These are phyloP conservation scores for Gortyna flavago DNA, from an alignment of 2,888 invertebrate genomes.

Conservation along the genomic window DNA sequence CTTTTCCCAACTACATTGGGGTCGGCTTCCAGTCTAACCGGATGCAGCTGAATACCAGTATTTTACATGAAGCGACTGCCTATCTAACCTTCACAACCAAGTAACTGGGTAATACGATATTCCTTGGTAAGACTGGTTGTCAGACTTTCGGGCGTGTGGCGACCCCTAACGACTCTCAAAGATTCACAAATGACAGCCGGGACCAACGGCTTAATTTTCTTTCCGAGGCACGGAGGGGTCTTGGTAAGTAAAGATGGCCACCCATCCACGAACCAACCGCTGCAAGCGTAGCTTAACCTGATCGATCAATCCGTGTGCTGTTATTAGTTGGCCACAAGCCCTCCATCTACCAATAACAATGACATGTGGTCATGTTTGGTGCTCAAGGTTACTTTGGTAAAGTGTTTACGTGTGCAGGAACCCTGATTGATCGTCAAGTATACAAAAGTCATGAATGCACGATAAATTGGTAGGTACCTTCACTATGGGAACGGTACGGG, in stretches of 20 bases:
- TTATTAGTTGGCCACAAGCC: neutral
- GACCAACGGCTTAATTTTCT: neutral
- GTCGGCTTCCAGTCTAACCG: too few relatives aligned
- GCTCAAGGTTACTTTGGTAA: conserved; percentile 27
- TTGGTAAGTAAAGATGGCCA: neutral
- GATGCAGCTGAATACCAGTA: neutral
- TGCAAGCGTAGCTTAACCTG: neutral
- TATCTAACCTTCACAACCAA: neutral
- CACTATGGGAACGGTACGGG: conserved; percentile 10
- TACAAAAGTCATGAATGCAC: conserved; percentile 54
- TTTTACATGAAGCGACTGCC: neutral
- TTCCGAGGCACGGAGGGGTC: neutral
- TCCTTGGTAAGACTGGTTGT: neutral
- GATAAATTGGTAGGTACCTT: conserved; percentile 23
- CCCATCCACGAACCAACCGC: neutral
- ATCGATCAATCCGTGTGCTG: neutral
- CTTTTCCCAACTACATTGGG: neutral
- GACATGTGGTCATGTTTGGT: neutral
- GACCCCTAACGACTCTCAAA: neutral
- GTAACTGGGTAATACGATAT: neutral
- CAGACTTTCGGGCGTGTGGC: neutral
- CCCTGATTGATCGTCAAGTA: conserved; percentile 49
- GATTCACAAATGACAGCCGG: neutral
- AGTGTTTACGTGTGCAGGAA: conserved; percentile 15
- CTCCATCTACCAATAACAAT: neutral